phyloP scores from a whole-genome alignment of 1,140 invertebrate species.

The Schlechtendalia chinensis region DNA sequence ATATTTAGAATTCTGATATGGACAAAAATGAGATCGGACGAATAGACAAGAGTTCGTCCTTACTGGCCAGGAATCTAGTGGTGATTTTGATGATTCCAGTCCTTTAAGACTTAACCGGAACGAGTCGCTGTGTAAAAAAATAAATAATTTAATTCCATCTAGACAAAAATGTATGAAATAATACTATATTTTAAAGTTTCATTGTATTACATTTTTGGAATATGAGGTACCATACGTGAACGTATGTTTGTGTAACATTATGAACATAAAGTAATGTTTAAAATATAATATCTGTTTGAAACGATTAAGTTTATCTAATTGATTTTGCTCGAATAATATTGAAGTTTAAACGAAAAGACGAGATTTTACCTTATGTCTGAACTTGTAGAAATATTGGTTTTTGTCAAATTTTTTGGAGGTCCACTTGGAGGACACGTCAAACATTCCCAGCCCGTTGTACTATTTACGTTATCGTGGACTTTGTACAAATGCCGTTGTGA shows the following conservation, averaged over 20 bases:
- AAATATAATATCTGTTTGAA: too few relatives aligned
- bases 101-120: conserved; percentile 27
- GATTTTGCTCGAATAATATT: too few relatives aligned
- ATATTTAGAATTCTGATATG: conserved; percentile 55
- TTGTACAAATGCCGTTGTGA: conserved; percentile 71
- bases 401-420: conserved; percentile 7
- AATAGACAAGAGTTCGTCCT: conserved; percentile 53
- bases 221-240: too few relatives aligned
- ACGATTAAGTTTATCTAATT: too few relatives aligned
- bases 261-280: too few relatives aligned
- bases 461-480: conserved; percentile 52
- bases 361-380: conserved; percentile 32
- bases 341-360: too few relatives aligned
- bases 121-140: conserved; percentile 12
- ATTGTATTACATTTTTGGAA: too few relatives aligned
- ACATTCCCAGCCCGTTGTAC: conserved; percentile 40
- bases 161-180: neutral
- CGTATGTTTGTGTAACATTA: too few relatives aligned
- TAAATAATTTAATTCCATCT: neutral
- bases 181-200: too few relatives aligned
- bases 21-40: conserved; percentile 54
- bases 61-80: conserved; percentile 51
- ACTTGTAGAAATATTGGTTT: neutral
- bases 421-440: conserved; percentile 32
- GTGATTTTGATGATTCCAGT: conserved; percentile 31